phyloP scores from a whole-genome alignment of 2,797 vertebrate species.

The Epinephelus coioides region DNA sequence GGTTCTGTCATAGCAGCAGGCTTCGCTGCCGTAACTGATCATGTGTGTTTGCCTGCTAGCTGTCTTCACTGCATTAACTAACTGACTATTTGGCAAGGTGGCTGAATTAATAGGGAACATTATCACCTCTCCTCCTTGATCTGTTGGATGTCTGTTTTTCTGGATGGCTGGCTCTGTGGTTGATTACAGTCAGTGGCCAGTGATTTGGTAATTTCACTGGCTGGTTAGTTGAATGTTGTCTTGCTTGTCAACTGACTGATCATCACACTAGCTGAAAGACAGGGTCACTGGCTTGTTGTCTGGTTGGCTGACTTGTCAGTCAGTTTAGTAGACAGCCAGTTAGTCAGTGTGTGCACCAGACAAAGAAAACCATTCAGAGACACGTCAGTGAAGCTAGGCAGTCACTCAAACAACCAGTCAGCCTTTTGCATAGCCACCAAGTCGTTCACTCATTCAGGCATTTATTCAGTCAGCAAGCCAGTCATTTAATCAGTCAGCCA shows the following conservation, averaged over 20 bases:
- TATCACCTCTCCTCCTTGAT: slow-evolving; percentile 61
- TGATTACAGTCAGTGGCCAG: slow-evolving; percentile 6
- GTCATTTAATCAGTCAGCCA: slow-evolving; percentile 22
- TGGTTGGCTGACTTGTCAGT: slow-evolving; percentile 25
- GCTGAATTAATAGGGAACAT: slow-evolving; percentile 65
- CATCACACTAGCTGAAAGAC: slow-evolving; percentile 5
- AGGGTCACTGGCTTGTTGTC: slow-evolving; percentile 21
- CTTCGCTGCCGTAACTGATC: slow-evolving; percentile 60
- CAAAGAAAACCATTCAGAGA: slow-evolving; percentile 7
- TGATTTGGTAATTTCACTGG: slow-evolving; percentile 28
- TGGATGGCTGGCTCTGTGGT: slow-evolving; percentile 30
- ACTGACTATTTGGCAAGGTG: slow-evolving; percentile 55
- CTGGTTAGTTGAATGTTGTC: slow-evolving; percentile 33
- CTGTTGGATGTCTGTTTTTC: slow-evolving; percentile 46
- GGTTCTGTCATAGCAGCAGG: slow-evolving; percentile 66
- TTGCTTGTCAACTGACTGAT: slow-evolving; percentile 30
- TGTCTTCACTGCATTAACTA: slow-evolving; percentile 67
- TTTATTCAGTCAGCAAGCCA: slow-evolving; percentile 39
- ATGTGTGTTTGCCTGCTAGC: slow-evolving; percentile 63
- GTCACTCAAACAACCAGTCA: slow-evolving; percentile 37
- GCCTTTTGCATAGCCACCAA: slow-evolving; percentile 27
- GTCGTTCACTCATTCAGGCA: slow-evolving; percentile 21
- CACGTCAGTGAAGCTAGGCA: not conserved
- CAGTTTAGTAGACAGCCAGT: slow-evolving; percentile 20
- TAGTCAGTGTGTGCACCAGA: not conserved